Base-by-base conservation (phyloP, 1,140 invertebrate species). In the Steinernema khuongi region DNA sequence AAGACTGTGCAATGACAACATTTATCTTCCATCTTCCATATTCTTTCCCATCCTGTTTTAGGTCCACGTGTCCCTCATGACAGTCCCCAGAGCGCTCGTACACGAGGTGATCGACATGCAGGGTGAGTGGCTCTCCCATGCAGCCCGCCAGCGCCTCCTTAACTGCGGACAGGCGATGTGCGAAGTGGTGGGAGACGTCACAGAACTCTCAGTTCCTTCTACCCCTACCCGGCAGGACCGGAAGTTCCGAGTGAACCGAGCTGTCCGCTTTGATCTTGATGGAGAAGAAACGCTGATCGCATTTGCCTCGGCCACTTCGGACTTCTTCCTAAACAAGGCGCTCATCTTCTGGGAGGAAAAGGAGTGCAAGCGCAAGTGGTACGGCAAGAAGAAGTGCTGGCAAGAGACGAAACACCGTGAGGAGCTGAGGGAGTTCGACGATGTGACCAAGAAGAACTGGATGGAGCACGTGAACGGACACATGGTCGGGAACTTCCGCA, bases 301-400 rank as follows among this genome's bases (percentile, higher is more conserved):
- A 2, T 69, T 69, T 22, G 7, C 68, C 30, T 69, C 68, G 68
- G 68, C 68, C 7, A 41, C 33, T 22, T 69, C 68, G 4, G 68
- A 69, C 33, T 69, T 69, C 26, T 69, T 69, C 30, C 28, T 69
- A 2, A 69, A 69, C 33, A 69, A 69, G 28, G 33, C 30, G 7
- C 30, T 41, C 22, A 22, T 69, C 11, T 41, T 31, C 30, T 69
- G 68, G 68, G 7, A 69, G 28, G 68, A 69, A 69, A 30, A 11
- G 11, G 4, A 69, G 14, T 69, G 68, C 33, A 69, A 69, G 26
- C 30, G 68, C 7, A 69, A 41, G 33, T 69, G 68, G 68, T 69
- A 32, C 31, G 68, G 68, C 4, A 41, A 32, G 68, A 69, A 69
- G 68, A 11, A 26, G 11, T 60, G 50, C 22, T 60, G 50, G 50